phyloP scores from a whole-genome alignment of 2,888 invertebrate genomes.

The Diloba caeruleocephala region DNA sequence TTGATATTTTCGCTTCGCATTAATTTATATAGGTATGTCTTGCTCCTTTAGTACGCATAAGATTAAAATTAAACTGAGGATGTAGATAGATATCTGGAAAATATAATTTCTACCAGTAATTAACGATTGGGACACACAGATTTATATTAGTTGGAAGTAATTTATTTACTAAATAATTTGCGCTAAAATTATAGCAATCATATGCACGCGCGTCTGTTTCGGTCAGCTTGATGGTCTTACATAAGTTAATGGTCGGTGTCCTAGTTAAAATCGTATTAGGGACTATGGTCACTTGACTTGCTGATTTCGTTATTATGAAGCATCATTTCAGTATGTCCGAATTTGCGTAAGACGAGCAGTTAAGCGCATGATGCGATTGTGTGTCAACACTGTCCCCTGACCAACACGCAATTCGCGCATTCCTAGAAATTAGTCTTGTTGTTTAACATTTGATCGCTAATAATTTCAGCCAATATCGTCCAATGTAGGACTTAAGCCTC shows the following conservation, averaged over 20 bases:
- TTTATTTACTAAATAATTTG: constrained; percentile 40
- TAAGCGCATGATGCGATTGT: constrained; percentile 4
- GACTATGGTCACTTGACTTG: constrained; percentile 38
- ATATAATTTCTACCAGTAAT: constrained; percentile 5
- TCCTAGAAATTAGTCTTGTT: constrained; percentile 18
- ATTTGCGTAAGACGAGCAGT: constrained; percentile 49
- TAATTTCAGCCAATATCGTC: too few species aligned
- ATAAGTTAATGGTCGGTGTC: constrained; percentile 41
- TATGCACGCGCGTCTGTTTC: constrained; percentile 41
- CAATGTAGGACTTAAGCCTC: too few species aligned
- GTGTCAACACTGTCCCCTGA: constrained; percentile 25
- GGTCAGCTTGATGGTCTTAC: constrained; percentile 33
- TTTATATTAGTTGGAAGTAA: constrained; percentile 12
- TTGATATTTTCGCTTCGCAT: constrained; percentile 16
- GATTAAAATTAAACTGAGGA: not conserved
- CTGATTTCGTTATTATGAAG: constrained; percentile 27
- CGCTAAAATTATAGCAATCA: constrained; percentile 32
- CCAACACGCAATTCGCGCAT: constrained; percentile 22
- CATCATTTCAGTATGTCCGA: constrained; percentile 29
- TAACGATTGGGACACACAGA: constrained; percentile 20
- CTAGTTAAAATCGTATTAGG: constrained; percentile 58
- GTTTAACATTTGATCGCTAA: constrained; percentile 13
- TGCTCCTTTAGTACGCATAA: constrained; percentile 4
- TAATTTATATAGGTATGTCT: constrained; percentile 6
- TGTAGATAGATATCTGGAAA: constrained; percentile 3